These are phyloP conservation scores for Carettochelys insculpta DNA, from an alignment of 2,113 vertebrate genomes.

Conservation along the genomic window DNA sequence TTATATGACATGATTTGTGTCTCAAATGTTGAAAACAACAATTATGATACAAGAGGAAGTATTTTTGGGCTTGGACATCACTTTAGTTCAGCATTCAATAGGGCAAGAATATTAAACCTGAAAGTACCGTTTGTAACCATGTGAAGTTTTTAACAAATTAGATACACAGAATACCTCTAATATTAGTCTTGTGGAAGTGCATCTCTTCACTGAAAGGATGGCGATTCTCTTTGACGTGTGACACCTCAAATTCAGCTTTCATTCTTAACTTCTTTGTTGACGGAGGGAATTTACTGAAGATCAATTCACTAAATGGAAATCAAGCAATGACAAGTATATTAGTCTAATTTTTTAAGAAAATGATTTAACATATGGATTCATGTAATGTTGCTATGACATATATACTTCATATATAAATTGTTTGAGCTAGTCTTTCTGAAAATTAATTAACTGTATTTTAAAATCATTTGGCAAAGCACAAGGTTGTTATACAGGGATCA, in stretches of 20 bases:
- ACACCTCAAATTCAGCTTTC: constrained; percentile 52
- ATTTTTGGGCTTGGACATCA: constrained; percentile 4
- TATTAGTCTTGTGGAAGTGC: constrained; percentile 60
- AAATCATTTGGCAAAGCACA: constrained; percentile 7
- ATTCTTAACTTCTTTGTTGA: constrained; percentile 51
- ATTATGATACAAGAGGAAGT: constrained; percentile 5
- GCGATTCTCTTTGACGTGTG: constrained; percentile 52
- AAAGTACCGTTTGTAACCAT: constrained; percentile 18
- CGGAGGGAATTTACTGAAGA: constrained; percentile 40
- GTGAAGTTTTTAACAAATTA: constrained; percentile 47
- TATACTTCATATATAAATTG: not conserved
- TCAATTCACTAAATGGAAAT: constrained; percentile 63
- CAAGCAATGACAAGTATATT: constrained; percentile 2
- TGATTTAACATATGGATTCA: not conserved
- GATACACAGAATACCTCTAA: constrained; percentile 74
- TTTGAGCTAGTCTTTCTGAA: not conserved
- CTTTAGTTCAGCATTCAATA: constrained; percentile 35
- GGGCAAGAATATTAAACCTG: constrained; percentile 24
- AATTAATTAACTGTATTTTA: constrained; percentile 28
- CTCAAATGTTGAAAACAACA: constrained; percentile 18
- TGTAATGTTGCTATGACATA: constrained; percentile 12
- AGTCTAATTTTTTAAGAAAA: not conserved
- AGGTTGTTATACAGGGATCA: not conserved
- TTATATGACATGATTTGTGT: constrained; percentile 16
- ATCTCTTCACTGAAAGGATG: constrained; percentile 41